These are phyloP conservation scores for Galago senegalensis DNA, from an alignment of 2,797 vertebrate genomes.

Conservation along the genomic window DNA sequence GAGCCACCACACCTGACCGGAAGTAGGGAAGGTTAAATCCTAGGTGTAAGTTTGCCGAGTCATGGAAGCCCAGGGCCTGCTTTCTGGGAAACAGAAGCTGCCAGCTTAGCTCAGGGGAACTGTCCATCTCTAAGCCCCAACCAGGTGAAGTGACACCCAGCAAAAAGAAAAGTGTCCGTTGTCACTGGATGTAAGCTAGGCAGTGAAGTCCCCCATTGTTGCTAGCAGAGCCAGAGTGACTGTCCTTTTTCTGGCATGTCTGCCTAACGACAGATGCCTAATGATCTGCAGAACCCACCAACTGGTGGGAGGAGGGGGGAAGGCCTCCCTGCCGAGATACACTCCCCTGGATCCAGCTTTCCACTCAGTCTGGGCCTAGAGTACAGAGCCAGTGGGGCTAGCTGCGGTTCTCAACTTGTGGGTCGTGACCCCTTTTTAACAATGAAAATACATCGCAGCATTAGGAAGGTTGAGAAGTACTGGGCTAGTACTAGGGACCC, in stretches of 20 bases:
- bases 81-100: constrained; percentile 25
- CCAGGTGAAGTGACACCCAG: not conserved
- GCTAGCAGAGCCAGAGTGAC: not conserved
- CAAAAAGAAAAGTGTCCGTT: not conserved
- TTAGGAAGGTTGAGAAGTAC: too few species aligned
- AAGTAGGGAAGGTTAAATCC: not conserved
- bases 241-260: not conserved
- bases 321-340: not conserved
- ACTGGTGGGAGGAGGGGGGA: not conserved
- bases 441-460: too few species aligned
- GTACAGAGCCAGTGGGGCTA: not conserved
- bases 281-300: not conserved
- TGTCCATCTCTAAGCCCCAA: not conserved
- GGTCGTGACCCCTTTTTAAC: too few species aligned
- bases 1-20: too few species aligned
- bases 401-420: too few species aligned
- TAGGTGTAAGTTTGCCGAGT: not conserved
- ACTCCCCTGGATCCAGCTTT: not conserved
- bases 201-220: not conserved
- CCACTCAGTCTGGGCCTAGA: not conserved
- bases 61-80: not conserved
- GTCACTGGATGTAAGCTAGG: not conserved
- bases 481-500: not conserved
- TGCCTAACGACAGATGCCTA: not conserved
- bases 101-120: not conserved